Percentiles rank a stretch among this genome's conserved stretches.
These are phyloP conservation scores for Argyrosomus regius DNA, from an alignment of 2,797 vertebrate species.

Conservation along the genomic window DNA sequence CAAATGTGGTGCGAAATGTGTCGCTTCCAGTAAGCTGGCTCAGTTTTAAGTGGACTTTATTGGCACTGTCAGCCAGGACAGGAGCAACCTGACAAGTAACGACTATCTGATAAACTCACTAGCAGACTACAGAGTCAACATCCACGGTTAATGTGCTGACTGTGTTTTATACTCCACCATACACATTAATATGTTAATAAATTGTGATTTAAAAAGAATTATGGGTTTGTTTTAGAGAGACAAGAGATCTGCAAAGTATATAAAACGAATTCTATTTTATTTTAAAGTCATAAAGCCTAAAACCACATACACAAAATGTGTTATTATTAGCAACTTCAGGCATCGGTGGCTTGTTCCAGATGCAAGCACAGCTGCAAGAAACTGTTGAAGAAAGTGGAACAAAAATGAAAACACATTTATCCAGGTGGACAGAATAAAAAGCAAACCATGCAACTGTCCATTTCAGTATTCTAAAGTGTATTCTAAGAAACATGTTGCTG, in stretches of 20 bases:
- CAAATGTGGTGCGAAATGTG: slow-evolving; percentile 64
- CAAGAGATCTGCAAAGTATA: neutral
- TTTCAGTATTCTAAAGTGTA: neutral
- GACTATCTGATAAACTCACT: slow-evolving; percentile 32
- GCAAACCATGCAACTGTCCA: neutral
- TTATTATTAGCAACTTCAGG: neutral
- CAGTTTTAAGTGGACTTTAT: slow-evolving; percentile 49
- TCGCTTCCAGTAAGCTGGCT: slow-evolving; percentile 42
- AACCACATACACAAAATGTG: neutral
- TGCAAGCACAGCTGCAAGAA: slow-evolving; percentile 3
- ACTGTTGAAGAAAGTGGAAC: neutral
- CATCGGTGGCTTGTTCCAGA: neutral
- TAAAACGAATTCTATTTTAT: neutral
- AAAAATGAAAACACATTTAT: slow-evolving; percentile 4
- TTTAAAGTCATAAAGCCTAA: neutral
- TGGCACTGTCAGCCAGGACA: slow-evolving; percentile 45
- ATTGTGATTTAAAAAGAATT: neutral
- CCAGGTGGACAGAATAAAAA: neutral
- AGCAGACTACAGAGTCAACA: neutral
- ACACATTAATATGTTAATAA: neutral
- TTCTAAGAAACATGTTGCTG: neutral
- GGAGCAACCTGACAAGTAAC: slow-evolving; percentile 41
- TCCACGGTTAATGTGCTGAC: neutral
- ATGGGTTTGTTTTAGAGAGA: neutral
- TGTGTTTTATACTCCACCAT: neutral